Conservation (phyloP, 2,888 invertebrate genomes). For the Rhingia campestris region DNA sequence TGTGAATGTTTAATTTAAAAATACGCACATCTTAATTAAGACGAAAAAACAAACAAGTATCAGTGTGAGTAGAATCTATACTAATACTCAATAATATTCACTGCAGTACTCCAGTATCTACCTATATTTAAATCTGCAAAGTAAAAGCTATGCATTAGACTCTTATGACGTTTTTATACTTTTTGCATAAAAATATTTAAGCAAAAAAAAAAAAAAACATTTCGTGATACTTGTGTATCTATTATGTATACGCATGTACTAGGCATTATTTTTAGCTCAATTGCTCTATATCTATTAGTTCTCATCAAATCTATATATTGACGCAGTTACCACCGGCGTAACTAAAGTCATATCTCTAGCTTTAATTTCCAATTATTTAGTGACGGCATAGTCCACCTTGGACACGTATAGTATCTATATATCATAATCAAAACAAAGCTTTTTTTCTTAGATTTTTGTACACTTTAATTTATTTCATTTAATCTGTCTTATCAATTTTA, state of each 20-base stretch:
- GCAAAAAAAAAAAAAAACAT: too few relatives aligned
- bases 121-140: too few relatives aligned
- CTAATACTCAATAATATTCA: too few relatives aligned
- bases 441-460: constrained; percentile 57
- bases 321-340: constrained; percentile 3
- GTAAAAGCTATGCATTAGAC: too few relatives aligned
- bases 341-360: constrained; percentile 7
- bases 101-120: too few relatives aligned
- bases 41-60: too few relatives aligned
- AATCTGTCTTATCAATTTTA: constrained; percentile 59
- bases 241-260: neutral
- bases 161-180: too few relatives aligned
- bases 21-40: too few relatives aligned
- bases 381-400: constrained; percentile 2
- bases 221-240: too few relatives aligned
- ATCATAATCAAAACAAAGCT: constrained; percentile 29
- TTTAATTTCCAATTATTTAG: neutral
- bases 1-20: too few relatives aligned
- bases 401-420: neutral
- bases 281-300: neutral
- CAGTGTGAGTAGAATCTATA: too few relatives aligned
- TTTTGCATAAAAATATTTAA: too few relatives aligned
- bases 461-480: constrained; percentile 61
- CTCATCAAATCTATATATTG: neutral
- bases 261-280: neutral